These are phyloP conservation scores for Agrilus planipennis DNA, from an alignment of 1,140 invertebrate genomes.

Conservation along the genomic window DNA sequence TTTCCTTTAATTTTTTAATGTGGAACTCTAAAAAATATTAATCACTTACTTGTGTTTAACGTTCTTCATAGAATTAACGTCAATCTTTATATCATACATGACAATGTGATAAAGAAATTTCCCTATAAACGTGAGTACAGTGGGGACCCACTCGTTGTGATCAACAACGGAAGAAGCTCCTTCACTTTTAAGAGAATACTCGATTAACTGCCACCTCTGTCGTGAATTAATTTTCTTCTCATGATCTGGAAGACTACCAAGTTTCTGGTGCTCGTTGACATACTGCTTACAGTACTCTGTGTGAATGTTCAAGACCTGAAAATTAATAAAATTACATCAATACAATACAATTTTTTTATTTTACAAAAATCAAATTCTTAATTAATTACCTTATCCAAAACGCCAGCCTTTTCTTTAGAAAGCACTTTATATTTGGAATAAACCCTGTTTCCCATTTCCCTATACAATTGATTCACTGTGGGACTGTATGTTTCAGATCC, in stretches of 20 bases:
- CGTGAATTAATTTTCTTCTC: conserved; percentile 45
- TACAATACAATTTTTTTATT: background rate
- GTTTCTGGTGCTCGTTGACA: conserved; percentile 21
- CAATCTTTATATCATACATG: conserved; percentile 71
- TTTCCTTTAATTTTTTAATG: background rate
- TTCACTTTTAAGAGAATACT: conserved; percentile 39
- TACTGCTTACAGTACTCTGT: conserved; percentile 24
- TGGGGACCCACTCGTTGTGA: conserved; percentile 51
- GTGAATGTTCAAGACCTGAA: conserved; percentile 22
- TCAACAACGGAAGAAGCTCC: conserved; percentile 45
- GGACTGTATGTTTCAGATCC: conserved; percentile 73
- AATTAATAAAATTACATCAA: conserved; percentile 1
- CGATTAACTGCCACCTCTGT: conserved; percentile 58
- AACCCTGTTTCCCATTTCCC: conserved; percentile 57
- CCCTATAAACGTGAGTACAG: conserved; percentile 50
- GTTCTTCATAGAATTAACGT: conserved; percentile 54
- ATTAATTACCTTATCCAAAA: conserved; percentile 51
- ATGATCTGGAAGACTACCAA: conserved; percentile 28
- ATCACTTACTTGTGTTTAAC: conserved; percentile 39
- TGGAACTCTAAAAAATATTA: background rate
- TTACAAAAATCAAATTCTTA: background rate
- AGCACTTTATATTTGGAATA: conserved; percentile 51
- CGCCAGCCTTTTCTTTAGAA: conserved; percentile 47
- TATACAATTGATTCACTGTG: conserved; percentile 48
- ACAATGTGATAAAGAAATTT: conserved; percentile 82